Conservation (phyloP, 1,140 invertebrate genomes). For the Druon quercuslanigerum region DNA sequence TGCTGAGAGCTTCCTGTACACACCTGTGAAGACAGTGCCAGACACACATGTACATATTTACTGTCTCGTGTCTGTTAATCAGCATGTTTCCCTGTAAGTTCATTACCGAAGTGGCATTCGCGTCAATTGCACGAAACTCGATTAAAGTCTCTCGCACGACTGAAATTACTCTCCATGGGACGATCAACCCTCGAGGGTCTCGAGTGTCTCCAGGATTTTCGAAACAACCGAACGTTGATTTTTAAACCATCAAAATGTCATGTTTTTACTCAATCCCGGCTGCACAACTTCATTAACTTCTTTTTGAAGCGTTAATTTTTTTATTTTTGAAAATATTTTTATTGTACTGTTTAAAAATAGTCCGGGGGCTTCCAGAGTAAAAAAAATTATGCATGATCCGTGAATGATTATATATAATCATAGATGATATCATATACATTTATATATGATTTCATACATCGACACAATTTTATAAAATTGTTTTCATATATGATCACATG, state of each 20-base stretch:
- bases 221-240: not conserved
- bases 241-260: not conserved
- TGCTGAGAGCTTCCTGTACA: conserved; percentile 7
- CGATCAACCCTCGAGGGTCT: conserved; percentile 18
- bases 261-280: no score
- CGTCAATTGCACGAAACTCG: conserved; percentile 61
- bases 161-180: conserved; percentile 48
- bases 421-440: no score
- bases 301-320: no score
- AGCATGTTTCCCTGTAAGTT: conserved; percentile 61
- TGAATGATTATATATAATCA: no score
- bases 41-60: conserved; percentile 40
- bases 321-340: no score
- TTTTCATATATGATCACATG: no score
- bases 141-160: conserved; percentile 51
- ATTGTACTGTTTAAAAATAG: no score
- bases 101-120: conserved; percentile 61
- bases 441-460: no score
- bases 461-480: no score
- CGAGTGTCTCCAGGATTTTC: not conserved
- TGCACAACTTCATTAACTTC: no score
- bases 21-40: not conserved
- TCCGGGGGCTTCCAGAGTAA: no score
- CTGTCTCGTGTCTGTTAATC: conserved; percentile 56
- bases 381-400: no score